Evolutionary conservation across 2,797 vertebrate genomes (phyloP).

Genomic region (Benthosema pterotum): DNA sequence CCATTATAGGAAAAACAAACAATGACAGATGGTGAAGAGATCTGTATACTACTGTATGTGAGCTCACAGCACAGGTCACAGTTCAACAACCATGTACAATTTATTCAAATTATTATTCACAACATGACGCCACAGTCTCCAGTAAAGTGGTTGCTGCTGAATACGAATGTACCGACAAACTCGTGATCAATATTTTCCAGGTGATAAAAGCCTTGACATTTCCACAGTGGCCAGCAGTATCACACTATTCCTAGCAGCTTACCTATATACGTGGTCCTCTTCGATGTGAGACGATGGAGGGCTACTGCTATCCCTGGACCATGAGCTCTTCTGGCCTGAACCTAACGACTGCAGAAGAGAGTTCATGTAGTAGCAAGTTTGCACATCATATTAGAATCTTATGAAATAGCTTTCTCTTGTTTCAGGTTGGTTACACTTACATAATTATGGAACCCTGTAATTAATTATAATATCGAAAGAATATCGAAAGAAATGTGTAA

Average conservation of each 20-base stretch:
- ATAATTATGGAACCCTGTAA: no score
- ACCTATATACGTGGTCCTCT: constrained; percentile 99
- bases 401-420: not conserved
- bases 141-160: no score
- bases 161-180: not conserved
- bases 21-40: not conserved
- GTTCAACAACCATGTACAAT: no score
- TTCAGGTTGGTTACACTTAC: no score
- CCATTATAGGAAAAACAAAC: not conserved
- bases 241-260: constrained; percentile 8
- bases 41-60: not conserved
- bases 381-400: not conserved
- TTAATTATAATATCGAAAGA: no score
- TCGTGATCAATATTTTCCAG: not conserved
- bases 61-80: no score
- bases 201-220: not conserved
- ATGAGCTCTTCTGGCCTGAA: constrained; percentile 82
- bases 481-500: no score
- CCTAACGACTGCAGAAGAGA: constrained; percentile 74
- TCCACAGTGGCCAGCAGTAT: not conserved
- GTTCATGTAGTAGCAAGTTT: no score
- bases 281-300: constrained; percentile 82
- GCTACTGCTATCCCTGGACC: constrained; percentile 83
- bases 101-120: no score
- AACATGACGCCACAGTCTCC: no score